These are phyloP conservation scores for Apaloderma vittatum DNA, from an alignment of 2,113 vertebrate species.

Conservation along the genomic window DNA sequence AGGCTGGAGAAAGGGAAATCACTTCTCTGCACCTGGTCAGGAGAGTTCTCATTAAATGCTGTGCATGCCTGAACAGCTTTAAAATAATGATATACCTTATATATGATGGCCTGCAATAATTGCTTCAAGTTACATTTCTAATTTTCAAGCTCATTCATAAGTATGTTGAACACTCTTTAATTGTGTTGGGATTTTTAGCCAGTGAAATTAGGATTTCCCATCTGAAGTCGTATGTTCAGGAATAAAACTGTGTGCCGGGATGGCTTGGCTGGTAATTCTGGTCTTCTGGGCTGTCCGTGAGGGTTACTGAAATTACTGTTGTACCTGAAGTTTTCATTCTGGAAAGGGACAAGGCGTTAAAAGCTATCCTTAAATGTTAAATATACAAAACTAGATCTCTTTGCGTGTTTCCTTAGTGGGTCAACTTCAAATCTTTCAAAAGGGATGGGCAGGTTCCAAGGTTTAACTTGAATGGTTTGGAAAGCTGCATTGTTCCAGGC, in stretches of 20 bases:
- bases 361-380: neutral
- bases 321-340: neutral
- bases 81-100: neutral
- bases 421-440: neutral
- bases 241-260: neutral
- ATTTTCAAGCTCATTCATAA: neutral
- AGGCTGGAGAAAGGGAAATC: neutral
- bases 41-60: neutral
- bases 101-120: neutral
- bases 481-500: neutral
- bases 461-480: neutral
- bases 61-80: neutral
- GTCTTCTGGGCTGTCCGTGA: neutral
- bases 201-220: neutral
- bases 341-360: neutral
- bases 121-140: neutral
- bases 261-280: neutral
- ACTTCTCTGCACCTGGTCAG: neutral
- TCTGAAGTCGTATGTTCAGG: neutral
- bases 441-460: neutral
- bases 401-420: neutral
- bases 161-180: neutral
- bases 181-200: neutral
- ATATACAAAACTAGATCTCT: neutral
- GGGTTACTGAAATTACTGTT: too few relatives aligned